These are phyloP conservation scores for Prosapia bicincta DNA, from an alignment of 2,888 invertebrate genomes.

Conservation along the genomic window DNA sequence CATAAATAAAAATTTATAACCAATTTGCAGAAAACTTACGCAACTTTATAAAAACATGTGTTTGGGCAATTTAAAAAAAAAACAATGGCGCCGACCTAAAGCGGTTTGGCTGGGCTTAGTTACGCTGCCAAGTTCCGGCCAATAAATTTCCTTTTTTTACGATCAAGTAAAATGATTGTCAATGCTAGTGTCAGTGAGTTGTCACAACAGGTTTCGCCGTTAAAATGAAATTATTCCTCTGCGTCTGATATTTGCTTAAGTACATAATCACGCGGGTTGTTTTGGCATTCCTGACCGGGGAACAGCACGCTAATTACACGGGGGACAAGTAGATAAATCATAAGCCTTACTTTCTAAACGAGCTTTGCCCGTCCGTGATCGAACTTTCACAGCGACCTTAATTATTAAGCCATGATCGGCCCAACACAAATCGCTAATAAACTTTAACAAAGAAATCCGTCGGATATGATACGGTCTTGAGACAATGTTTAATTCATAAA, in stretches of 20 bases:
- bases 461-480: not conserved
- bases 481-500: not conserved
- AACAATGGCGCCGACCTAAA: not conserved
- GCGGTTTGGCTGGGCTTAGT: not conserved
- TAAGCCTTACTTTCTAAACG: not conserved
- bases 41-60: not conserved
- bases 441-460: not conserved
- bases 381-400: not conserved
- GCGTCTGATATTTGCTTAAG: not conserved
- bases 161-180: not conserved
- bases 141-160: not conserved
- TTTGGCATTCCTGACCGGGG: not conserved
- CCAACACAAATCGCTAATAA: not conserved
- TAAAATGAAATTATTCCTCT: not conserved
- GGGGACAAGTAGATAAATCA: not conserved
- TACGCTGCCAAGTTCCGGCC: not conserved
- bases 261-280: not conserved
- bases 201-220: not conserved
- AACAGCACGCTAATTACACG: not conserved
- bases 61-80: not conserved
- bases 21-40: not conserved
- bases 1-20: too few species aligned
- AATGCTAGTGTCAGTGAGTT: not conserved
- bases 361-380: not conserved
- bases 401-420: not conserved